Evolutionary conservation across 2,888 invertebrate genomes (phyloP).

Genomic region (Cephus nigrinus): DNA sequence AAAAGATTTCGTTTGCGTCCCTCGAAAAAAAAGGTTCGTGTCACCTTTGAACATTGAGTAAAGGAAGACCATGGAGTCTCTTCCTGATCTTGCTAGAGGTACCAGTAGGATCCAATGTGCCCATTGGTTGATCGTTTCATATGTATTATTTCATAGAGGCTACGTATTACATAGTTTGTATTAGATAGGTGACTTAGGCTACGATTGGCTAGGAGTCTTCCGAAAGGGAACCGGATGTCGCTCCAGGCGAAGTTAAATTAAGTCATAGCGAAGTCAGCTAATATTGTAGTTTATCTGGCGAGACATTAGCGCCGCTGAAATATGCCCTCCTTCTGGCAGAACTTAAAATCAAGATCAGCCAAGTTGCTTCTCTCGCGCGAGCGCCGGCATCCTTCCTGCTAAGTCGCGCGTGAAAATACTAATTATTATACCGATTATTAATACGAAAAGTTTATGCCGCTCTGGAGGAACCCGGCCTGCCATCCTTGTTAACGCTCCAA

Average conservation of each 20-base stretch:
- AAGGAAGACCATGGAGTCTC: background rate
- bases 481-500: slow-evolving; percentile 33
- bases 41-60: background rate
- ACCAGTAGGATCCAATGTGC: background rate
- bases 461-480: slow-evolving; percentile 10
- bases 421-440: slow-evolving; percentile 67
- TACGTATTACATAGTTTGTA: background rate
- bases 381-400: slow-evolving; percentile 58
- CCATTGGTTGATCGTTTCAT: background rate
- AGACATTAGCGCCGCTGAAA: slow-evolving; percentile 65
- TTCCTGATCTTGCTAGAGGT: background rate
- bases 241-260: slow-evolving; percentile 66
- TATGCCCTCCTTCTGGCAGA: slow-evolving; percentile 56
- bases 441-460: slow-evolving; percentile 61
- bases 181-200: background rate
- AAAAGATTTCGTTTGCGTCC: slow-evolving; percentile 28
- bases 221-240: slow-evolving; percentile 53
- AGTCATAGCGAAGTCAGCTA: slow-evolving; percentile 63
- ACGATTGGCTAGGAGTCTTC: background rate
- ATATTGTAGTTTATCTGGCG: slow-evolving; percentile 66
- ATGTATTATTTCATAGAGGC: background rate
- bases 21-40: slow-evolving; percentile 17
- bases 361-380: slow-evolving; percentile 36
- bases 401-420: slow-evolving; percentile 67
- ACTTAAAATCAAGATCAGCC: slow-evolving; percentile 65